Evolutionary conservation across 1,140 invertebrate species (phyloP).

Genomic region (Mizuhopecten yessoensis): DNA sequence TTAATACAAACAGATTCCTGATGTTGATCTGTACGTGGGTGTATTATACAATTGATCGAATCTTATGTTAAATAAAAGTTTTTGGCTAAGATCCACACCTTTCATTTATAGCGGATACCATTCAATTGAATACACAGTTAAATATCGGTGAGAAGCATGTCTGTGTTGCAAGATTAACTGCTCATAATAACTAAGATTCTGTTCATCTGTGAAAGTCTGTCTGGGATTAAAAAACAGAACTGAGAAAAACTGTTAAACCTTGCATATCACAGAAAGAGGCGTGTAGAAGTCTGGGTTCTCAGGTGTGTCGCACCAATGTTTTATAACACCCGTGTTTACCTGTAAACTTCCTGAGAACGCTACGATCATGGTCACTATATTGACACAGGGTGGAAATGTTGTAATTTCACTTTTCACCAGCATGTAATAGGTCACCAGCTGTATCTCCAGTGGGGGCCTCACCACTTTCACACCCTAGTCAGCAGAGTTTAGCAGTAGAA

Average conservation of each 20-base stretch:
- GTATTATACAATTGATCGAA: neutral
- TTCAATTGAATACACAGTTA: neutral
- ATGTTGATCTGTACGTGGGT: neutral
- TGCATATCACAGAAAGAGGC: neutral
- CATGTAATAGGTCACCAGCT: neutral
- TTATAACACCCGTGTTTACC: neutral
- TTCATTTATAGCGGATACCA: neutral
- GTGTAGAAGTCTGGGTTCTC: neutral
- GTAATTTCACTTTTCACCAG: neutral
- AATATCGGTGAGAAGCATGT: neutral
- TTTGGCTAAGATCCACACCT: neutral
- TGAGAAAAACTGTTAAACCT: neutral
- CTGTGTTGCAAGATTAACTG: neutral
- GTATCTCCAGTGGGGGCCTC: neutral
- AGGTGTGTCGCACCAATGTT: neutral
- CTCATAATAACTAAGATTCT: neutral
- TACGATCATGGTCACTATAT: neutral
- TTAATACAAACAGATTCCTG: neutral
- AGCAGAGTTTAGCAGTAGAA: neutral
- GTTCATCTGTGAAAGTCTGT: neutral
- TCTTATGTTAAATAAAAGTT: neutral
- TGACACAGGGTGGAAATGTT: neutral
- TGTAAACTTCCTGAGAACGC: neutral
- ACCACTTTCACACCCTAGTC: neutral
- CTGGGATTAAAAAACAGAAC: neutral